These are phyloP conservation scores for Pammene fasciana DNA, from an alignment of 2,888 invertebrate species.

Conservation along the genomic window DNA sequence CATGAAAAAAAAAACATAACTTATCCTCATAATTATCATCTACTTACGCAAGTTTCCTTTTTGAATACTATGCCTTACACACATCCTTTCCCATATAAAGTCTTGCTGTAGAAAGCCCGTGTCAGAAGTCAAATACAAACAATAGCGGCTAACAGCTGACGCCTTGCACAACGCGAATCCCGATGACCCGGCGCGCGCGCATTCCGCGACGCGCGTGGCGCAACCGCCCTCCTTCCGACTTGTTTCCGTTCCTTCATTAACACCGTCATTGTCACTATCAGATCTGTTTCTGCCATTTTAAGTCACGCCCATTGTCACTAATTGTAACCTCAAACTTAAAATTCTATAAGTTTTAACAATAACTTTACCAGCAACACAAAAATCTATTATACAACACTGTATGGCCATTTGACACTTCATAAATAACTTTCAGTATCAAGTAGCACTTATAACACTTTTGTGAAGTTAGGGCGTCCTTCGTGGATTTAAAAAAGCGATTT, in stretches of 20 bases:
- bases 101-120: constrained; percentile 15
- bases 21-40: background rate
- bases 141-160: constrained; percentile 17
- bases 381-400: background rate
- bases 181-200: constrained; percentile 27
- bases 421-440: constrained; percentile 3
- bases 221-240: constrained; percentile 34
- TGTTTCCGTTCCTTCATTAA: constrained; percentile 25
- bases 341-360: background rate
- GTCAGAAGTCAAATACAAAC: constrained; percentile 21
- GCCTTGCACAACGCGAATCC: constrained; percentile 25
- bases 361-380: background rate
- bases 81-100: background rate
- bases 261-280: constrained; percentile 17
- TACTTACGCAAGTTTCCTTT: background rate
- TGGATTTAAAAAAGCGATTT: constrained; percentile 24
- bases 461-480: constrained; percentile 6
- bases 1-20: background rate
- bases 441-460: constrained; percentile 3
- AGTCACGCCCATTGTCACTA: constrained; percentile 4
- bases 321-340: background rate
- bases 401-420: background rate
- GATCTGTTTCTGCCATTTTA: background rate
- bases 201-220: constrained; percentile 24
- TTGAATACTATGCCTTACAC: background rate